Evolutionary conservation across 2,888 invertebrate species (phyloP), one percentile per base, ranked within the genome.

Genomic region (Beris chalybata): DNA sequence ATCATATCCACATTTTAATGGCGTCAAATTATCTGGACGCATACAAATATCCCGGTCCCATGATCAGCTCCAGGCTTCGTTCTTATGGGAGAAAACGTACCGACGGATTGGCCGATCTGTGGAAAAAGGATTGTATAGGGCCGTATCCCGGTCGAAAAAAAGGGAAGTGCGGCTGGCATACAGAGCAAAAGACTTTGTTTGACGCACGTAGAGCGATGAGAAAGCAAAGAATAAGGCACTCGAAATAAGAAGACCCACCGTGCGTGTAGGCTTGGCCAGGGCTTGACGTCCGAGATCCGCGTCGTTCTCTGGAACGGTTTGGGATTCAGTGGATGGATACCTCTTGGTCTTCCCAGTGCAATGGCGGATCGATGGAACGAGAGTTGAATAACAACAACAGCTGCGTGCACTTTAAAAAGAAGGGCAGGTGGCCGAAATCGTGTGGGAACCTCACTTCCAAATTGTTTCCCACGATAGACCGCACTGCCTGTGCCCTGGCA

Each of bases 401-500:
- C 79, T 78, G 79, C 78, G 31, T 65, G 48, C 43, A 57, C 32
- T 65, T 43, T 55, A 32, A 50, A 31, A 58, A 56, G 50, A 59
- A 59, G 54, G 66, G 66, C 66, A 66, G 66, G 66, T 66, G 66
- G 66, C 61, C 66, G 54, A 66, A 66, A 53, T 66, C 66, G 66
- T 66, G 66, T 66, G 66, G 66, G 66, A 66, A 66, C 66, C 66
- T 66, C 66, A 61, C 66, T 66, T 66, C 66, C 48, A 66, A 66
- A 66, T 66, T 66, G 66, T 66, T 66, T 66, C 66, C 66, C 66
- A 66, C 66, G 66, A 54, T 61, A 57, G 53, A 45, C 31, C 54
- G 30, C 22, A 44, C 44, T 38, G 30, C n/a, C 54, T 32, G 12
- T 29, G 43, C 43, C 6, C 43, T 44, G 53, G n/a, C 38, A 15